Evolutionary conservation across 2,113 vertebrate species (phyloP).

Genomic region (Etia nguti): DNA sequence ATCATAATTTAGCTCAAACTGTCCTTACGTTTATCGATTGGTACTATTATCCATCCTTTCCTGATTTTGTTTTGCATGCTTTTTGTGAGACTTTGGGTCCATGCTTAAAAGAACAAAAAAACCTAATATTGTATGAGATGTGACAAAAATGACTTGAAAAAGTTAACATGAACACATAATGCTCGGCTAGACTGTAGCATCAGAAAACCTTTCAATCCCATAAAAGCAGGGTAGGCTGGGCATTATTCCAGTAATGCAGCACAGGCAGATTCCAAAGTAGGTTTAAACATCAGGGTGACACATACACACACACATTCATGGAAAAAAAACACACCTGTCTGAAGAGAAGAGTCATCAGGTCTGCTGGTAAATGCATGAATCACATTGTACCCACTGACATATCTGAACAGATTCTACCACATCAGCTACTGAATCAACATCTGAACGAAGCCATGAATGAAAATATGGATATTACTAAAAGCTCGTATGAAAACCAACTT

Average conservation of each 20-base stretch:
- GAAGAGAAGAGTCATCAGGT: slow-evolving; percentile 17
- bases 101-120: fast-evolving
- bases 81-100: neutral
- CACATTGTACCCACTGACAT: neutral
- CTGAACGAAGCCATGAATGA: neutral
- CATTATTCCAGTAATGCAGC: slow-evolving; percentile 47
- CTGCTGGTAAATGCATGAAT: slow-evolving; percentile 57
- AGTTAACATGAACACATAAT: neutral
- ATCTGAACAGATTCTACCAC: neutral
- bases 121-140: neutral
- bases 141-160: neutral
- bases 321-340: slow-evolving; percentile 31
- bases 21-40: neutral
- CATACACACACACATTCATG: neutral
- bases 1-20: neutral
- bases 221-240: neutral
- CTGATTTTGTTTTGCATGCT: neutral
- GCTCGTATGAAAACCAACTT: neutral
- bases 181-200: neutral
- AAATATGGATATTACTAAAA: neutral
- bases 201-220: neutral
- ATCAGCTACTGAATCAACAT: neutral
- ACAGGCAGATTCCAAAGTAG: slow-evolving; percentile 43
- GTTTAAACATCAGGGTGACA: neutral
- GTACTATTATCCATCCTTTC: neutral